Percentiles rank a stretch among this genome's conserved stretches.
Conservation (phyloP, 2,888 invertebrate genomes). For the Acanthopleura granulata region DNA sequence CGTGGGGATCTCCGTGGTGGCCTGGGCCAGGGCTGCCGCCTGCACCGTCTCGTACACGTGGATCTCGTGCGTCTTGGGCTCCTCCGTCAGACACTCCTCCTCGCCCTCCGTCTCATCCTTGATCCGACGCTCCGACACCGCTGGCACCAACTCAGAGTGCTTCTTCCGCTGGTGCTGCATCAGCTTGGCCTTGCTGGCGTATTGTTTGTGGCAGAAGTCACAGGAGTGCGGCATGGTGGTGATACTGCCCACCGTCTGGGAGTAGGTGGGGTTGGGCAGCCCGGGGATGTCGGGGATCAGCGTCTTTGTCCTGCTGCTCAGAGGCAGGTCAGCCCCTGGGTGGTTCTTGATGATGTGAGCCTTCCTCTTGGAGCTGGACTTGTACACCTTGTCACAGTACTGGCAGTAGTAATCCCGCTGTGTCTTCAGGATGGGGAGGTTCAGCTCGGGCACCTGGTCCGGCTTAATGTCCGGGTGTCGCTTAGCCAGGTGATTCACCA, state of each 20-base stretch:
- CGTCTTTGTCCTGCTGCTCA: slow-evolving; percentile 58
- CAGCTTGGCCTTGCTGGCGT: slow-evolving; percentile 81
- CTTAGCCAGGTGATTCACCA: slow-evolving; percentile 87
- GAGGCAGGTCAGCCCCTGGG: slow-evolving; percentile 81
- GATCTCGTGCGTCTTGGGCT: not conserved
- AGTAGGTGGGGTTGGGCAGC: slow-evolving; percentile 76
- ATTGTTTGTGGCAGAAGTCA: slow-evolving; percentile 88
- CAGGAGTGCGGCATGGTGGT: slow-evolving; percentile 81
- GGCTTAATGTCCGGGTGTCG: slow-evolving; percentile 77
- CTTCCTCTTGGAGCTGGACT: slow-evolving; percentile 87
- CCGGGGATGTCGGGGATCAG: slow-evolving; percentile 68
- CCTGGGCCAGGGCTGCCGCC: not conserved
- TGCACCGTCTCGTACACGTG: slow-evolving; percentile 1
- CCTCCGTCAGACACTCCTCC: not conserved
- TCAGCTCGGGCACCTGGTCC: slow-evolving; percentile 78
- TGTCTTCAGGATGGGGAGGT: slow-evolving; percentile 82
- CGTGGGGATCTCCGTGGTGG: slow-evolving; percentile 28
- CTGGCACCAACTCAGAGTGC: slow-evolving; percentile 61
- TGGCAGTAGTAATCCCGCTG: slow-evolving; percentile 87
- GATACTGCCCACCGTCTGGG: slow-evolving; percentile 81
- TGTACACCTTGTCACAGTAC: slow-evolving; percentile 84
- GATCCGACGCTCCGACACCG: slow-evolving; percentile 28
- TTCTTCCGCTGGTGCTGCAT: slow-evolving; percentile 72
- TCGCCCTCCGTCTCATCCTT: slow-evolving; percentile 5
- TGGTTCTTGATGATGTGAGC: slow-evolving; percentile 86